Conservation (phyloP, 53 echinoderm and acorn worm species). For the Zoroaster sp. region DNA sequence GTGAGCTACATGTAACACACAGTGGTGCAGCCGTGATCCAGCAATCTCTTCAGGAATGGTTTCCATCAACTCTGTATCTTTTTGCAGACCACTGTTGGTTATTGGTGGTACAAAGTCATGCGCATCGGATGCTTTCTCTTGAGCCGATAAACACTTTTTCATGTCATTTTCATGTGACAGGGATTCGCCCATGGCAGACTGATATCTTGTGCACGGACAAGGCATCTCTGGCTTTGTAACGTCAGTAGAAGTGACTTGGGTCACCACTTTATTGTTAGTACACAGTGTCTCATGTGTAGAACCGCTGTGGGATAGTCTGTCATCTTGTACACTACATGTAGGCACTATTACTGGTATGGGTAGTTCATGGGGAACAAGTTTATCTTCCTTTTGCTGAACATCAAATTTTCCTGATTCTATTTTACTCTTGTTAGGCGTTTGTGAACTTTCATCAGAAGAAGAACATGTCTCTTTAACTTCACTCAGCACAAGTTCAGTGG, state of each 20-base stretch:
- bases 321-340: neutral
- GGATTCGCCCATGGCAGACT: neutral
- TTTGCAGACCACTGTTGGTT: neutral
- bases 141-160: neutral
- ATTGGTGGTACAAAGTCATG: neutral
- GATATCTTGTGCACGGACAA: neutral
- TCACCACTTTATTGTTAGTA: neutral
- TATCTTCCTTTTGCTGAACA: neutral
- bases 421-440: too few species aligned
- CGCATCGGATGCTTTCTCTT: neutral
- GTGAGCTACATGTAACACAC: too few species aligned
- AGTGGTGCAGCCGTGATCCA: neutral
- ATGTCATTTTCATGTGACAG: neutral
- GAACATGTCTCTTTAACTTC: too few species aligned
- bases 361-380: neutral
- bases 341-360: too few species aligned
- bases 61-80: neutral
- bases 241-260: neutral
- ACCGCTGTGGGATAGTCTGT: too few species aligned
- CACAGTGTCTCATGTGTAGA: too few species aligned
- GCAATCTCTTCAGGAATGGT: neutral
- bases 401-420: too few species aligned
- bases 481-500: neutral
- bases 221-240: neutral
- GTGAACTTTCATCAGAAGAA: too few species aligned